Percentiles rank a stretch among this genome's conserved stretches.
phyloP scores from a whole-genome alignment of 2,888 invertebrate genomes.

The Rutpela maculata region DNA sequence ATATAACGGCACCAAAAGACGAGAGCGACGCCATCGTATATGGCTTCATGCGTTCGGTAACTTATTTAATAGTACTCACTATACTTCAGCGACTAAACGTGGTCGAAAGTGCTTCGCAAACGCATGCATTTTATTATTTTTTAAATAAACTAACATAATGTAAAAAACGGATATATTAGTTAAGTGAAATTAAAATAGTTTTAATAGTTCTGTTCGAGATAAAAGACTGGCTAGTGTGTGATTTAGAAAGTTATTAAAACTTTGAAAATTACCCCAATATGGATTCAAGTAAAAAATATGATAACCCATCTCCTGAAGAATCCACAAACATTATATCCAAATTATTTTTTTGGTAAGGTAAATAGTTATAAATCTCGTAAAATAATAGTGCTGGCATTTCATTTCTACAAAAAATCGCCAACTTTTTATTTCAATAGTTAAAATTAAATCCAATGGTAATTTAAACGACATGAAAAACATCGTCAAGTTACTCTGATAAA shows the following conservation, averaged over 20 bases:
- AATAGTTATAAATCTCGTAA: neutral
- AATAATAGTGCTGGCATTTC: neutral
- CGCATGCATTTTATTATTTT: slow-evolving; percentile 1
- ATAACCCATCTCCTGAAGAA: slow-evolving; percentile 79
- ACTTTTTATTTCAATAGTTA: slow-evolving; percentile 8
- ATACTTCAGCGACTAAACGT: slow-evolving; percentile 26
- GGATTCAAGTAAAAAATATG: slow-evolving; percentile 79
- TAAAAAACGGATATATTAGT: neutral
- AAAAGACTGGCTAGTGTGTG: slow-evolving; percentile 25
- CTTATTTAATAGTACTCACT: slow-evolving; percentile 33
- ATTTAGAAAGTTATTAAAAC: neutral
- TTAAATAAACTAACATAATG: slow-evolving; percentile 12
- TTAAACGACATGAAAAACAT: slow-evolving; percentile 14
- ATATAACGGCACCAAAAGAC: slow-evolving; percentile 30
- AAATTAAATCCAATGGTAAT: slow-evolving; percentile 16
- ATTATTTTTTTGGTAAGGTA: slow-evolving; percentile 80
- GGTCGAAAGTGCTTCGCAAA: slow-evolving; percentile 29
- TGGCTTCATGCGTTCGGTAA: slow-evolving; percentile 27
- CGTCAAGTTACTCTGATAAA: slow-evolving; percentile 22
- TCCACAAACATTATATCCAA: slow-evolving; percentile 78
- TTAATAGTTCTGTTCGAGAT: neutral
- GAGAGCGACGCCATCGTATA: slow-evolving; percentile 28
- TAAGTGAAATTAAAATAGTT: slow-evolving; percentile 15
- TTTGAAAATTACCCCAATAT: slow-evolving; percentile 66
- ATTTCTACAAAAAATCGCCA: neutral